Evolutionary conservation across 2,888 invertebrate genomes (phyloP), one percentile per base, ranked within the genome.

Genomic region (Ypsolopha sequella): DNA sequence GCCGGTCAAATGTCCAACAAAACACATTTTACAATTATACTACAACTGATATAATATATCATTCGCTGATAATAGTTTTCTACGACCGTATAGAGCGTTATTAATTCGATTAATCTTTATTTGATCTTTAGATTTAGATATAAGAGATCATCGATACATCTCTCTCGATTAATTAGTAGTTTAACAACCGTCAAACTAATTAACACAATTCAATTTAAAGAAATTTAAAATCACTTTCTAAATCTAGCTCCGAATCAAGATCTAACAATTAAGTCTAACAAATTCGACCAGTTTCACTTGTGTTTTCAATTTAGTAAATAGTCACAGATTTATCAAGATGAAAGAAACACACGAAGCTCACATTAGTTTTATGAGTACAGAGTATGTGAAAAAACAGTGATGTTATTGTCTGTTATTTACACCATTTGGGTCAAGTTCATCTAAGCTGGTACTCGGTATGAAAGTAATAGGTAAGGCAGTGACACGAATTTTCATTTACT

Each of bases 401-500:
- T 52, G 41, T 50, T 11, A 35, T 44, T 39, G 39, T 36, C 38
- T 50, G 38, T 39, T 48, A 52, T 54, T 54, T 50, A 36, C 48
- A 35, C 36, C 34, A 78, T 73, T 62, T 61, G 62, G 78, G 78
- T 76, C 79, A 78, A 67, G 68, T 68, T 66, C 73, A 67, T 57
- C 61, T 58, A 62, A 64, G 61, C 63, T 65, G 61, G 63, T 51
- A 63, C 66, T 69, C 24, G 24, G 24, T 24, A 62, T 67, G 73
- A 69, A 72, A 68, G 69, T 65, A 71, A 68, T 70, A 77, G 80
- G 79, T 80, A 80, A 81, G 79, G 72, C 72, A 73, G 75, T 75
- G 81, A 82, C 81, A 81, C 82, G 70, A 80, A 80, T 82, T 82
- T 85, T 81, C 79, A 77, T 80, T 79, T 70, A 67, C 73, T 84